These are phyloP conservation scores for Ellobius talpinus DNA, from an alignment of 2,113 vertebrate genomes.

Conservation along the genomic window DNA sequence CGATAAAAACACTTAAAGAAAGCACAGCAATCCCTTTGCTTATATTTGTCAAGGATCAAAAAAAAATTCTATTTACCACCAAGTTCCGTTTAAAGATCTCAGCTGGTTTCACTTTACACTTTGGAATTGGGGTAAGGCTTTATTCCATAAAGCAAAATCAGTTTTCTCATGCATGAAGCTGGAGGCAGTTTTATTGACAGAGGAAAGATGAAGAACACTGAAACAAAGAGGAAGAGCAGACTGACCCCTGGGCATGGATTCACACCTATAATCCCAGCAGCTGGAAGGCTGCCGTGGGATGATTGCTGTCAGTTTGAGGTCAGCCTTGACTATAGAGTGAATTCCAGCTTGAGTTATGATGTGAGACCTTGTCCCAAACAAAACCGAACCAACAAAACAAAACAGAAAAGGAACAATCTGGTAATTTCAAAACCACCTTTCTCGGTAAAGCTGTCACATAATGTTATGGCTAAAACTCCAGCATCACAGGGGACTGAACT, in stretches of 20 bases:
- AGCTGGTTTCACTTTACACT: not conserved
- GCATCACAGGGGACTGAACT: too few relatives aligned
- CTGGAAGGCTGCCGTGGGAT: not conserved
- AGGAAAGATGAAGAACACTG: not conserved
- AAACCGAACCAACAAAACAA: not conserved
- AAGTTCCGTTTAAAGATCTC: not conserved
- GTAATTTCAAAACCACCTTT: not conserved
- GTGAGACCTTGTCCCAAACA: not conserved
- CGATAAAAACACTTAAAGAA: not conserved
- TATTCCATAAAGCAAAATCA: not conserved
- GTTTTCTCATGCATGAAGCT: not conserved
- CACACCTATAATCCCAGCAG: not conserved
- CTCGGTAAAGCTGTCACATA: not conserved
- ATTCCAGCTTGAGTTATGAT: not conserved
- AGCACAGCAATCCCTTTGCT: not conserved
- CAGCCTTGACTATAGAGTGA: not conserved
- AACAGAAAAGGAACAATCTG: not conserved
- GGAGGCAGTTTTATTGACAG: not conserved
- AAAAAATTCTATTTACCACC: too few relatives aligned
- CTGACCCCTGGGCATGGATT: not conserved
- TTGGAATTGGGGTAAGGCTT: not conserved
- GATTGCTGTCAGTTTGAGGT: not conserved
- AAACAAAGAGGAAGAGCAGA: not conserved
- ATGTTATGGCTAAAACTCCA: too few relatives aligned
- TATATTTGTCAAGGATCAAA: not conserved